Conservation (phyloP, 2,888 invertebrate genomes). For the Alloscopus bannaensis region DNA sequence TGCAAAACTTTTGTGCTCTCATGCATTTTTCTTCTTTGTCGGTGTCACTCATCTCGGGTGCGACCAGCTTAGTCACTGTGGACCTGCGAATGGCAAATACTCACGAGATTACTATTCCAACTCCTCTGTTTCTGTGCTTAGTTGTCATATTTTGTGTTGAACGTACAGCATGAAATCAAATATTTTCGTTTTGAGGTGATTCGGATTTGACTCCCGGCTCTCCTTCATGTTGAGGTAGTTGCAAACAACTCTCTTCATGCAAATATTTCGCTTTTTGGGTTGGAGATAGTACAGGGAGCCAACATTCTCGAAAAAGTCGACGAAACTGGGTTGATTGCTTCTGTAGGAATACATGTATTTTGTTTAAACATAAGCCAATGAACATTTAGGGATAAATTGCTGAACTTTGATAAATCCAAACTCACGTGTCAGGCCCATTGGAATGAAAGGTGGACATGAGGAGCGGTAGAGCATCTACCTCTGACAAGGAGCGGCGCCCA, state of each 20-base stretch:
- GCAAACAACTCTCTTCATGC: conserved; percentile 72
- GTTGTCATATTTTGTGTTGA: not conserved
- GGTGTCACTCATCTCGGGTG: conserved; percentile 67
- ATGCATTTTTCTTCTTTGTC: conserved; percentile 64
- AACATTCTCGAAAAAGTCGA: conserved; percentile 70
- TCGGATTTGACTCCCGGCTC: conserved; percentile 55
- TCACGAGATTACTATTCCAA: not conserved
- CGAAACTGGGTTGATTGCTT: conserved; percentile 66
- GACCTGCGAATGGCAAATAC: conserved; percentile 44
- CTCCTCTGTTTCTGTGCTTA: not conserved
- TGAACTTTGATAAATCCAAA: not conserved
- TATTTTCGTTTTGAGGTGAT: conserved; percentile 59
- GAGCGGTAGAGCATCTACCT: no score
- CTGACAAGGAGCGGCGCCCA: no score
- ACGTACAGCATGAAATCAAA: conserved; percentile 73
- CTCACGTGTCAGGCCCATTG: not conserved
- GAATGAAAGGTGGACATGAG: no score
- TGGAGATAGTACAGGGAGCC: conserved; percentile 71
- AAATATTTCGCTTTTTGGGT: conserved; percentile 70
- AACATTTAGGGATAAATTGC: not conserved
- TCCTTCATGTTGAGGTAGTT: conserved; percentile 65
- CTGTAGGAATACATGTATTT: not conserved
- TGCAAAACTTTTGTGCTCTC: conserved; percentile 70
- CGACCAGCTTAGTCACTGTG: conserved; percentile 69
- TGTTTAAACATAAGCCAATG: no score